These are phyloP conservation scores for Drosophila arizonae DNA, from an alignment of 1,140 invertebrate species.

Conservation along the genomic window DNA sequence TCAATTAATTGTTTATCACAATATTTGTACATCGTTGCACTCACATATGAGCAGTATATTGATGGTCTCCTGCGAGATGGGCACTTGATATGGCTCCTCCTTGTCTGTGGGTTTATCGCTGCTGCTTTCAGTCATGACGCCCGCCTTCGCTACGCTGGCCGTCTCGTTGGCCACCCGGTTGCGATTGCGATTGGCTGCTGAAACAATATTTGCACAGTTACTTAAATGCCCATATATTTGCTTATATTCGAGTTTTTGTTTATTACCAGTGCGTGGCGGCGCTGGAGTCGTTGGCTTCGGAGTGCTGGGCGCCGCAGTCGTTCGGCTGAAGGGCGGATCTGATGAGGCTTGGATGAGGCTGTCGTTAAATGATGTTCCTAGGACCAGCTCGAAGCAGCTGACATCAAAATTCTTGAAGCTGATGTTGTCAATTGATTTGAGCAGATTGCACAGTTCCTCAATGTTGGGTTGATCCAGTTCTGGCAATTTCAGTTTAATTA, in stretches of 20 bases:
- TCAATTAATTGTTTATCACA: background rate
- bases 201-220: slow-evolving; percentile 6
- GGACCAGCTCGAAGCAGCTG: slow-evolving; percentile 75
- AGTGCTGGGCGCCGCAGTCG: slow-evolving; percentile 41
- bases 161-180: slow-evolving; percentile 52
- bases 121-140: slow-evolving; percentile 53
- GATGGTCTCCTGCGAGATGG: slow-evolving; percentile 72
- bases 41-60: slow-evolving; percentile 75
- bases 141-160: slow-evolving; percentile 48
- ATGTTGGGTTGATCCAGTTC: slow-evolving; percentile 66
- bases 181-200: slow-evolving; percentile 57
- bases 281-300: slow-evolving; percentile 38
- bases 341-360: slow-evolving; percentile 65
- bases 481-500: slow-evolving; percentile 77
- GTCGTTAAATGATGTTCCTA: slow-evolving; percentile 77
- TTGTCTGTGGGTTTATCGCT: slow-evolving; percentile 26
- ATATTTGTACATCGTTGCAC: slow-evolving; percentile 6
- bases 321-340: slow-evolving; percentile 55
- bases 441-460: slow-evolving; percentile 70
- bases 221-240: background rate
- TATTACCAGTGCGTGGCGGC: slow-evolving; percentile 59
- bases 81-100: slow-evolving; percentile 68
- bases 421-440: slow-evolving; percentile 77
- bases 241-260: background rate
- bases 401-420: slow-evolving; percentile 71